Percentiles rank a stretch among this genome's conserved stretches.
Evolutionary conservation across 1,140 invertebrate species (phyloP).

Genomic region (Copidosoma floridanum): DNA sequence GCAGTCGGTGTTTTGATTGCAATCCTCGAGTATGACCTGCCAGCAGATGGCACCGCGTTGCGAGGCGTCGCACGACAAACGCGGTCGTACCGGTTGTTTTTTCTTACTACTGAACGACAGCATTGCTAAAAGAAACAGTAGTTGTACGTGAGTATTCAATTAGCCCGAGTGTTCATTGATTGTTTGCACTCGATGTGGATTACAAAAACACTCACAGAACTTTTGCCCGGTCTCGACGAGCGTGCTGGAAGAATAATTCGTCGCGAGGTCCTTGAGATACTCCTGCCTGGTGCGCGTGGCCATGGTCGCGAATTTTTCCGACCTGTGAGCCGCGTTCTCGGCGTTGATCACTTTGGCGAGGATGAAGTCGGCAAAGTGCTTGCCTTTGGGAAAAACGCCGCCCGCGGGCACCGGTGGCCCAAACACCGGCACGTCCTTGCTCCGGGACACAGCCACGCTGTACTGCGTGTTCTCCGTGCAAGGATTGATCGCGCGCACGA

Average conservation of each 20-base stretch:
- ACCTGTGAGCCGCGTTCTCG: conserved; percentile 93
- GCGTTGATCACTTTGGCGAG: conserved; percentile 97
- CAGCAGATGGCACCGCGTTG: conserved; percentile 76
- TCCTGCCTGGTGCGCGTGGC: conserved; percentile 93
- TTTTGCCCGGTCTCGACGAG: conserved; percentile 84
- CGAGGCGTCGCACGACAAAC: conserved; percentile 66
- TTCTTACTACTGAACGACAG: conserved; percentile 72
- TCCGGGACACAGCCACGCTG: conserved; percentile 88
- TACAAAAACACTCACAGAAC: conserved; percentile 73
- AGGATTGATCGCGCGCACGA: conserved; percentile 86
- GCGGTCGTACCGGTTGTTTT: conserved; percentile 65
- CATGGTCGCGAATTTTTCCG: conserved; percentile 97
- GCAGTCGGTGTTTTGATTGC: conserved; percentile 72
- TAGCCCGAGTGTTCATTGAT: neutral
- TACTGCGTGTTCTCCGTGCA: conserved; percentile 88
- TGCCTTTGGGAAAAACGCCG: conserved; percentile 82
- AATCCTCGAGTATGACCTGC: conserved; percentile 73
- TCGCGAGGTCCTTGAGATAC: conserved; percentile 88
- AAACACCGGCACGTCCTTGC: conserved; percentile 94
- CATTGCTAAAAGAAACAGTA: conserved; percentile 58
- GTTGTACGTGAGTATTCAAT: neutral
- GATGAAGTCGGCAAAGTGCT: conserved; percentile 89
- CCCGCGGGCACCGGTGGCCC: conserved; percentile 87
- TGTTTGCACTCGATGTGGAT: conserved; percentile 11
- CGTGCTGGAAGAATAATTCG: conserved; percentile 80